phyloP scores from a whole-genome alignment of 1,140 invertebrate genomes.

The Drosophila funebris region DNA sequence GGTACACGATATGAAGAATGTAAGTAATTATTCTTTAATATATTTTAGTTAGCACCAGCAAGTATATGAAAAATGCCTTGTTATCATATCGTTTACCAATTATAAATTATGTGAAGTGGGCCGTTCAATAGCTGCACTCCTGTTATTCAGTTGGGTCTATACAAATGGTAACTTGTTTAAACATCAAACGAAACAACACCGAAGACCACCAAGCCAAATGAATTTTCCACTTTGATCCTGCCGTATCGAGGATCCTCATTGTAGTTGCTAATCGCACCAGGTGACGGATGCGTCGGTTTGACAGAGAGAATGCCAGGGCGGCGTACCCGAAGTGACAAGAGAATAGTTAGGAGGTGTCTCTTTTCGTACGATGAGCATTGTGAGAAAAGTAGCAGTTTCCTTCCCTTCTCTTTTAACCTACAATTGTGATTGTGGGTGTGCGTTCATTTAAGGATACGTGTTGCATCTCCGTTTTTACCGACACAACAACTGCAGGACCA shows the following conservation, averaged over 20 bases:
- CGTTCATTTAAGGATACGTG: conserved; percentile 41
- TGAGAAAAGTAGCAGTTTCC: conserved; percentile 77
- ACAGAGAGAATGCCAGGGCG: conserved; percentile 29
- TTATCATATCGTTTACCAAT: conserved; percentile 29
- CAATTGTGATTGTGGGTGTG: conserved; percentile 58
- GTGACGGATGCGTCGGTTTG: conserved; percentile 74
- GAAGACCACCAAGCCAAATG: conserved; percentile 83
- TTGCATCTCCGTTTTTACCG: conserved; percentile 49
- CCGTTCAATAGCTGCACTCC: conserved; percentile 39
- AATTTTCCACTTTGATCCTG: conserved; percentile 82
- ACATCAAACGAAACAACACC: conserved; percentile 60
- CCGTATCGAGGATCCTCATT: conserved; percentile 70
- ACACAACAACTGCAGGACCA: conserved; percentile 43
- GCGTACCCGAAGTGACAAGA: conserved; percentile 62
- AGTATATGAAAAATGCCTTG: not conserved
- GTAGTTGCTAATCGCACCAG: conserved; percentile 72
- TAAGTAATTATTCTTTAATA: not conserved
- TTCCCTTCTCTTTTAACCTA: conserved; percentile 22
- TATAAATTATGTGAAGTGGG: conserved; percentile 49
- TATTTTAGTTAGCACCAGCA: not conserved
- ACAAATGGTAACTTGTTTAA: conserved; percentile 54
- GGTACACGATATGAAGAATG: too few species aligned
- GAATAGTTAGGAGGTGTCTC: conserved; percentile 76
- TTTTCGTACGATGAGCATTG: conserved; percentile 71
- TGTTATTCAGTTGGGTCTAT: conserved; percentile 41